Conservation (phyloP, 2,888 invertebrate species). For the Synanthedon myopaeformis region DNA sequence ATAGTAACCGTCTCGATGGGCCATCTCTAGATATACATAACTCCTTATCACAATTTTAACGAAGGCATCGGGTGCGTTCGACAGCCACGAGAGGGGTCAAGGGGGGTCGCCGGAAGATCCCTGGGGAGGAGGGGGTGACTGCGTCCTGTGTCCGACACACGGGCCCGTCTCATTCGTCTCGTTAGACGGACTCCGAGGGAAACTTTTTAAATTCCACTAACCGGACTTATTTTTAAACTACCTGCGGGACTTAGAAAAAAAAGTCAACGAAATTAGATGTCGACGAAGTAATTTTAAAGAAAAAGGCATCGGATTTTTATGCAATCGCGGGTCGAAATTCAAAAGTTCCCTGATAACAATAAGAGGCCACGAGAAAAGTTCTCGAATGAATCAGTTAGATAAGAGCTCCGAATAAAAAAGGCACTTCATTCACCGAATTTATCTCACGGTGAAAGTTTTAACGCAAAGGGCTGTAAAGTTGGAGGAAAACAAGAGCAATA, state of each 20-base stretch:
- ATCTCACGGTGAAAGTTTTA: constrained; percentile 32
- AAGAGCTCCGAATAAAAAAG: constrained; percentile 36
- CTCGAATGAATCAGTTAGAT: constrained; percentile 55
- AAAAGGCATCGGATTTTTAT: neutral
- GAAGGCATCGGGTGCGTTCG: constrained; percentile 58
- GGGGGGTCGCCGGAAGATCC: constrained; percentile 23
- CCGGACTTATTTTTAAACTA: neutral
- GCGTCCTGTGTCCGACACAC: constrained; percentile 43
- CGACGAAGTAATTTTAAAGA: neutral
- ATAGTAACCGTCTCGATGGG: constrained; percentile 19
- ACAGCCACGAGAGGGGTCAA: constrained; percentile 20
- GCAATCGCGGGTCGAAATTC: neutral
- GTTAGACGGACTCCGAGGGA: constrained; percentile 1
- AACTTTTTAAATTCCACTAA: neutral
- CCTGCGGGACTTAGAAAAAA: neutral
- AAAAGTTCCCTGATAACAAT: constrained; percentile 26
- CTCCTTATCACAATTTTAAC: constrained; percentile 44
- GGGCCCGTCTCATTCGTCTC: constrained; percentile 2
- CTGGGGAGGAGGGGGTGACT: constrained; percentile 13
- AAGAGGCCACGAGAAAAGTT: constrained; percentile 30
- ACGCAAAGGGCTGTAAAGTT: constrained; percentile 5
- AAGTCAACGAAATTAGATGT: neutral
- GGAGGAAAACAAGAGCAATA: constrained; percentile 47
- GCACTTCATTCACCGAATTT: constrained; percentile 31
- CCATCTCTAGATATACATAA: constrained; percentile 15